Conservation (phyloP, 1,140 invertebrate genomes). For the Macrocentrus cingulum region DNA sequence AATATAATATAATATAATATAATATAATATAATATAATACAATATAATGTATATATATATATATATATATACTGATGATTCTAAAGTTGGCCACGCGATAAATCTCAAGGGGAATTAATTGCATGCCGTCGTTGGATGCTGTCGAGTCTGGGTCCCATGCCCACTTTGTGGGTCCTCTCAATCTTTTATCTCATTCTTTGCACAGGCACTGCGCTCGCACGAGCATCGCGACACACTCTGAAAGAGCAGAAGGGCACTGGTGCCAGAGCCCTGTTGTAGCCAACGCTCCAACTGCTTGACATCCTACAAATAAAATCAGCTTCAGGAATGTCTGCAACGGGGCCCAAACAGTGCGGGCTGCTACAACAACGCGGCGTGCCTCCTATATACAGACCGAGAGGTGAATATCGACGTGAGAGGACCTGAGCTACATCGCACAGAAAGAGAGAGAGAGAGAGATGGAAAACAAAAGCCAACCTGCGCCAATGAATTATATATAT, state of each 20-base stretch:
- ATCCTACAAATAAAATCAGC: slow-evolving; percentile 58
- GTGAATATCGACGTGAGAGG: slow-evolving; percentile 24
- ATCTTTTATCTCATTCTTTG: slow-evolving; percentile 5
- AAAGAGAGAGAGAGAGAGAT: slow-evolving; percentile 3
- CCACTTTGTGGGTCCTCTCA: slow-evolving; percentile 17
- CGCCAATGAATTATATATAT: too few relatives aligned
- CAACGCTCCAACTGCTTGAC: slow-evolving; percentile 48
- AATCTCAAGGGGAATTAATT: slow-evolving; percentile 56
- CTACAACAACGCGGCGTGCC: slow-evolving; percentile 28
- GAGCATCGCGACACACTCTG: not conserved
- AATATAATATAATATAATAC: too few relatives aligned
- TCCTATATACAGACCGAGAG: not conserved
- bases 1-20: too few relatives aligned
- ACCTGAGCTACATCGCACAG: slow-evolving; percentile 21
- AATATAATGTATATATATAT: too few relatives aligned
- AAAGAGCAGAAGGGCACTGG: not conserved
- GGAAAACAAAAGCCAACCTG: slow-evolving; percentile 19
- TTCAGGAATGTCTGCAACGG: slow-evolving; percentile 53
- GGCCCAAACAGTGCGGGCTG: slow-evolving; percentile 44
- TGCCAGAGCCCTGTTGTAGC: slow-evolving; percentile 24
- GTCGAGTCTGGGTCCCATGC: slow-evolving; percentile 36
- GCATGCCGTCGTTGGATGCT: slow-evolving; percentile 46
- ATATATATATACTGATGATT: too few relatives aligned
- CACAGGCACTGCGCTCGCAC: too few relatives aligned
- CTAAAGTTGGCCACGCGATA: too few relatives aligned